A percentile compares a stretch with the other conserved stretches of the same genome.
Evolutionary conservation across 2,113 vertebrate species (phyloP).

Genomic region (Prolemur simus): DNA sequence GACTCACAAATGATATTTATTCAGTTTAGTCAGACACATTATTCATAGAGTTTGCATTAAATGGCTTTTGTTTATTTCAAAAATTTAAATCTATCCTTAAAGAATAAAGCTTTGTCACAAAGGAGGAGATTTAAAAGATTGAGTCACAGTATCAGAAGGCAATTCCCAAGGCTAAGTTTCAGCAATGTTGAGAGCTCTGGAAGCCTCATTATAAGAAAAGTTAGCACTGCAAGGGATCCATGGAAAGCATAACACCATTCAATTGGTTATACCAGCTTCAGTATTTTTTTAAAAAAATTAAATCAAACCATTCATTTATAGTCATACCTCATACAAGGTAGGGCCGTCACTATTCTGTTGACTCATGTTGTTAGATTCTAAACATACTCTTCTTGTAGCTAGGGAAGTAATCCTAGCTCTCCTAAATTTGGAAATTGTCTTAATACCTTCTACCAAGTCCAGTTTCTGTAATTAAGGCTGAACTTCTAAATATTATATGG

Average conservation of each 20-base stretch:
- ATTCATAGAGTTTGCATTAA: background rate
- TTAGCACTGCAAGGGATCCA: background rate
- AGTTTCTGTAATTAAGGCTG: background rate
- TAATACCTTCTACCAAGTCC: background rate
- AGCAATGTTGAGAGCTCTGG: background rate
- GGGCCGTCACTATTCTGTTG: background rate
- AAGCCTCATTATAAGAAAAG: background rate
- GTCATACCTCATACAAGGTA: background rate
- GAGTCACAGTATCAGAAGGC: background rate
- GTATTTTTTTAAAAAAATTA: background rate
- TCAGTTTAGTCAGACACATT: slow-evolving; percentile 9
- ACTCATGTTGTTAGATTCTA: background rate
- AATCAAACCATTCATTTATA: background rate
- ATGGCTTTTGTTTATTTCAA: background rate
- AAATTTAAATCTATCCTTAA: background rate
- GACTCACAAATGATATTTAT: background rate
- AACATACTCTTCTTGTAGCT: background rate
- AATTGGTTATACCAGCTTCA: background rate
- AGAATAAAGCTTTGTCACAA: slow-evolving; percentile 1
- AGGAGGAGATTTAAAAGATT: background rate
- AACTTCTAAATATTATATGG: background rate
- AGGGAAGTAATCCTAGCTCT: background rate
- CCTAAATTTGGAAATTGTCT: background rate
- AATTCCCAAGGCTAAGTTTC: background rate
- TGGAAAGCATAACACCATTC: background rate